Evolutionary conservation across 2,113 vertebrate genomes (phyloP).

Genomic region (Myocastor coypus): DNA sequence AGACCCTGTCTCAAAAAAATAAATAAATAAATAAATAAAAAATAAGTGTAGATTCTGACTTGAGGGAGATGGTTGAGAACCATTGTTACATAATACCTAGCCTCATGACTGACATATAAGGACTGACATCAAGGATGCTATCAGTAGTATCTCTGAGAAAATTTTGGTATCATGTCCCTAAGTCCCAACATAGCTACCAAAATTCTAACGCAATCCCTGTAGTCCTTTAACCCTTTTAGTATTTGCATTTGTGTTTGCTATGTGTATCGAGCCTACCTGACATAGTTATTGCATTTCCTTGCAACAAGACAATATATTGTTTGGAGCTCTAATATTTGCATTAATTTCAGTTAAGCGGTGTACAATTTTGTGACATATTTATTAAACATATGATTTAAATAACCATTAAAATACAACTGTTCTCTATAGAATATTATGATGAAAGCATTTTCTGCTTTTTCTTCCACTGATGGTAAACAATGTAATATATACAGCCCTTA

Average conservation of each 20-base stretch:
- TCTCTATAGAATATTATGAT: neutral
- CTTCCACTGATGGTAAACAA: neutral
- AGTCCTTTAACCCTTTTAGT: neutral
- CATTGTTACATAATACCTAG: neutral
- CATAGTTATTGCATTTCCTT: neutral
- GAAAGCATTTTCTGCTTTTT: neutral
- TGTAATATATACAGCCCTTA: neutral
- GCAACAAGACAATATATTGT: neutral
- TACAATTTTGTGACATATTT: neutral
- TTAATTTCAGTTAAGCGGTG: neutral
- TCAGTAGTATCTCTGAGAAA: neutral
- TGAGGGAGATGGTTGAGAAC: neutral
- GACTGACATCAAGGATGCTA: neutral
- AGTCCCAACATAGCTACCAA: neutral
- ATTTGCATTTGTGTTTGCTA: neutral
- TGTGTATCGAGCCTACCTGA: neutral
- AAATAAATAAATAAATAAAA: too few species aligned
- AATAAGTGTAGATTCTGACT: neutral
- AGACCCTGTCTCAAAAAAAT: too few species aligned
- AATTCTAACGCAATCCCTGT: neutral
- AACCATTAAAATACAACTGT: neutral
- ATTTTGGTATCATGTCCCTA: neutral
- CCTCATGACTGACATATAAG: neutral
- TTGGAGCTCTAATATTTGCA: neutral
- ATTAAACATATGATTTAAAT: conserved; percentile 7